Evolutionary conservation across 2,888 invertebrate species (phyloP).

Genomic region (Toxonevra muliebris): DNA sequence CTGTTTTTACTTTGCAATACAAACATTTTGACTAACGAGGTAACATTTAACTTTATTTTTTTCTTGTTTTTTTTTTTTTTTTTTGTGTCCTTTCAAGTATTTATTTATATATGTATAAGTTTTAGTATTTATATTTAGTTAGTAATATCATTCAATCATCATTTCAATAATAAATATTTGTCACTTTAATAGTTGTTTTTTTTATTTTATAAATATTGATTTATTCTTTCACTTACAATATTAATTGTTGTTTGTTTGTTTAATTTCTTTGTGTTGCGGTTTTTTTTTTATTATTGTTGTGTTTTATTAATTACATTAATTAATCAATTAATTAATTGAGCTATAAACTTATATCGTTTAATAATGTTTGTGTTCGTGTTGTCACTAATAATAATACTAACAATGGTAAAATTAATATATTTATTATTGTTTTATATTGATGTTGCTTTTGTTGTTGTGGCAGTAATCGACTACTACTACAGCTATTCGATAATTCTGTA

Average conservation of each 20-base stretch:
- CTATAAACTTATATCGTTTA: conserved; percentile 24
- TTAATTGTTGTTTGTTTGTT: too few relatives aligned
- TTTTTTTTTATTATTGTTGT: too few relatives aligned
- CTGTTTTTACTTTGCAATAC: conserved; percentile 13
- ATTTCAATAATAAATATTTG: background rate
- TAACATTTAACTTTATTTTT: conserved; percentile 36
- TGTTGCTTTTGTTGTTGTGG: conserved; percentile 2
- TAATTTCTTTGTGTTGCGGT: too few relatives aligned
- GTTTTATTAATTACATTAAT: conserved; percentile 11
- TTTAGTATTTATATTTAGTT: conserved; percentile 14
- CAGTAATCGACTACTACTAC: conserved; percentile 40
- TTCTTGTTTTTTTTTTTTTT: conserved; percentile 25
- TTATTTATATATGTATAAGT: conserved; percentile 34
- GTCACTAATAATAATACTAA: conserved; percentile 44
- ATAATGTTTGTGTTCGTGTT: conserved; percentile 35
- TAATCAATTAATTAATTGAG: conserved; percentile 15
- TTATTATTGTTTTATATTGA: conserved; percentile 40
- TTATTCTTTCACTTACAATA: too few relatives aligned
- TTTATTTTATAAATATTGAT: background rate
- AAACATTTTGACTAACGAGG: conserved; percentile 45
- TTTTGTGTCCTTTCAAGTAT: background rate
- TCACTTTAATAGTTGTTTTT: background rate
- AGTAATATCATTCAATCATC: background rate
- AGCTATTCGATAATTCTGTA: conserved; percentile 47
- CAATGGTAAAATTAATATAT: conserved; percentile 48